Evolutionary conservation across 1,140 invertebrate species (phyloP), one percentile per base, ranked within the genome.

Genomic region (Drosophila lowei): DNA sequence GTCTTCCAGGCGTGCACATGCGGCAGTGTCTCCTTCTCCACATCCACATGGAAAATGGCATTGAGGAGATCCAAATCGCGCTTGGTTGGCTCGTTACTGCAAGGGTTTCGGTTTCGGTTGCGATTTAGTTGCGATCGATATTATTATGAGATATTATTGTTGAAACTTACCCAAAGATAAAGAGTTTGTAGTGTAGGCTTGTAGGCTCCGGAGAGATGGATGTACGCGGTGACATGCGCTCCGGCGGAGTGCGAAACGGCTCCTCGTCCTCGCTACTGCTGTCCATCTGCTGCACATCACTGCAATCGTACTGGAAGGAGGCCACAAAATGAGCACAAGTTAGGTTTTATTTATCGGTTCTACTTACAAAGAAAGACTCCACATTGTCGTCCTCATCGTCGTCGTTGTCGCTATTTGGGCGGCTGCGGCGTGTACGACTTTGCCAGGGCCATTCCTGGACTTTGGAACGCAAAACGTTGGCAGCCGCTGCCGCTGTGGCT

Each of bases 61-160:
- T 95, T 94, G 61, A 93, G 94, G 47, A 96, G 95, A 38, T 95
- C 93, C 59, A 94, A 91, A 91, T 96, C 95, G 55, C 94, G 93
- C 86, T 95, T 95, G 0, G 94, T 94, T 15, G 95, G 94, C 66
- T 93, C 92, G 70, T 93, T 93, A 8, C 95, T 95, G 80, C 55
- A 93, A 28, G 8, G 0, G 25, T 34, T 25, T 6, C 1, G 25
- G n/a, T 13, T 21, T 48, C 21, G 6, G 6, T 23, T 23, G 23
- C 23, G 4, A 23, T 23, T 5, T 23, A 23, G 9, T 21, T 25
- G 13, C 21, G 11, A 28, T 13, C 11, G 6, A 41, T 3, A n/a
- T 21, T 25, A 18, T 16, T 18, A 13, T 42, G 0, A 6, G 15
- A 1, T 23, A 2, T 11, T 21, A 2, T 6, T 15, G 3, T 3